Evolutionary conservation across 2,797 vertebrate species (phyloP).

Genomic region (Microctenopoma lineatum): DNA sequence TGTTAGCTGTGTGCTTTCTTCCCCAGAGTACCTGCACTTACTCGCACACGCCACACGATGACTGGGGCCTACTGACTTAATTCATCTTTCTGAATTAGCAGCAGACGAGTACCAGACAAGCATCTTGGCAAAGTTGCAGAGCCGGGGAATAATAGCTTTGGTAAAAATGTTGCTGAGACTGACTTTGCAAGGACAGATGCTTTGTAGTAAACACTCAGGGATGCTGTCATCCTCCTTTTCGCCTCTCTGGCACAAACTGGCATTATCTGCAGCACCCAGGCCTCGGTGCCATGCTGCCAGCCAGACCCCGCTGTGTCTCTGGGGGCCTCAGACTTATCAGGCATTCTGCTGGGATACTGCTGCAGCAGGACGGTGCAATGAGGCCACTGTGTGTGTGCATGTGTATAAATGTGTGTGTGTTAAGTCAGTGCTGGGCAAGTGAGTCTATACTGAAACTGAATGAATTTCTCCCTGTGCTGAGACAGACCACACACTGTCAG

Average conservation of each 20-base stretch:
- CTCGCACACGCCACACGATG: neutral
- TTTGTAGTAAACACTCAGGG: conserved; percentile 9
- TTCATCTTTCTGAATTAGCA: neutral
- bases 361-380: conserved; percentile 52
- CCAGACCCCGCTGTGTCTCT: conserved; percentile 50
- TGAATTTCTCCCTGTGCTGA: conserved; percentile 48
- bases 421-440: conserved; percentile 25
- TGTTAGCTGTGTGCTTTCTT: neutral
- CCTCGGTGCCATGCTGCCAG: conserved; percentile 48
- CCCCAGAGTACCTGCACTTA: neutral
- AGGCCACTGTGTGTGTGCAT: conserved; percentile 32
- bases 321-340: conserved; percentile 59
- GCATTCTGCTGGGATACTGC: conserved; percentile 64
- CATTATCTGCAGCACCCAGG: conserved; percentile 67
- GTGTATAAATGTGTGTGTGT: conserved; percentile 17
- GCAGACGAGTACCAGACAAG: neutral
- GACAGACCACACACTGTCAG: conserved; percentile 49
- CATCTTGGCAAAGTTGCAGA: neutral
- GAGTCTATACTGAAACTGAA: conserved; percentile 44
- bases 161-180: neutral
- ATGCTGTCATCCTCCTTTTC: conserved; percentile 12
- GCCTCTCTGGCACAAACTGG: conserved; percentile 3
- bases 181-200: neutral
- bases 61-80: neutral
- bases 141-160: neutral